Evolutionary conservation across 2,113 vertebrate genomes (phyloP).

Genomic region (Melanerpes aurifrons): DNA sequence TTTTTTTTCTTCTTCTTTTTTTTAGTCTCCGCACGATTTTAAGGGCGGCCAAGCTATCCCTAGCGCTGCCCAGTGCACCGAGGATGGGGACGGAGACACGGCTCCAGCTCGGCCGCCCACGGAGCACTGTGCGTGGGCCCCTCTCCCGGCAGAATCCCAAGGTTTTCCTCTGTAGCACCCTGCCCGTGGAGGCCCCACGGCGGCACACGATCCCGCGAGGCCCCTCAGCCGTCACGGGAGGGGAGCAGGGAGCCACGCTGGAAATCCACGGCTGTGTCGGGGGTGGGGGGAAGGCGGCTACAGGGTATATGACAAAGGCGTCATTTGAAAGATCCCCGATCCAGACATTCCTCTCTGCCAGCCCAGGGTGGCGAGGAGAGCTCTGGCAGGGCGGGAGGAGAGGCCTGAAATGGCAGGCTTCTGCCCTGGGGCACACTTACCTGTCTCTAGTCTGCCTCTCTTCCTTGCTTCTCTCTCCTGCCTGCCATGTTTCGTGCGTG

Average conservation of each 20-base stretch:
- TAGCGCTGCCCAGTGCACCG: not conserved
- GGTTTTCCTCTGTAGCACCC: not conserved
- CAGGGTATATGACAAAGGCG: not conserved
- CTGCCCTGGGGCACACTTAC: slow-evolving; percentile 50
- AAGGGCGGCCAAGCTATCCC: not conserved
- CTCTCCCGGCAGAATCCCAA: not conserved
- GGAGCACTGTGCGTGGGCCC: not conserved
- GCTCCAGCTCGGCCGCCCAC: no score
- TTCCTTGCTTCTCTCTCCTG: not conserved
- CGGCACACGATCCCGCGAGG: not conserved
- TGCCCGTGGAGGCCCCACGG: not conserved
- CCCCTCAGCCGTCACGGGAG: not conserved
- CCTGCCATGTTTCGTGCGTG: slow-evolving; percentile 1
- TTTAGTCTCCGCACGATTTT: not conserved
- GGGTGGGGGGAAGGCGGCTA: not conserved
- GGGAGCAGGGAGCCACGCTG: not conserved
- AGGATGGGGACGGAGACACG: not conserved
- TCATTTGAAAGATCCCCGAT: not conserved
- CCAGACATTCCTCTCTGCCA: slow-evolving; percentile 52
- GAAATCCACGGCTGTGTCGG: not conserved
- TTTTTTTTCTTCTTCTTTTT: not conserved
- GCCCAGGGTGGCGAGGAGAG: slow-evolving; percentile 39
- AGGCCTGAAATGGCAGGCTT: slow-evolving; percentile 66
- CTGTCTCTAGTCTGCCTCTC: slow-evolving; percentile 36
- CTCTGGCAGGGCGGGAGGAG: slow-evolving; percentile 13